Percentiles rank a stretch among this genome's conserved stretches.
These are phyloP conservation scores for Excalfactoria chinensis DNA, from an alignment of 2,113 vertebrate genomes.

Conservation along the genomic window DNA sequence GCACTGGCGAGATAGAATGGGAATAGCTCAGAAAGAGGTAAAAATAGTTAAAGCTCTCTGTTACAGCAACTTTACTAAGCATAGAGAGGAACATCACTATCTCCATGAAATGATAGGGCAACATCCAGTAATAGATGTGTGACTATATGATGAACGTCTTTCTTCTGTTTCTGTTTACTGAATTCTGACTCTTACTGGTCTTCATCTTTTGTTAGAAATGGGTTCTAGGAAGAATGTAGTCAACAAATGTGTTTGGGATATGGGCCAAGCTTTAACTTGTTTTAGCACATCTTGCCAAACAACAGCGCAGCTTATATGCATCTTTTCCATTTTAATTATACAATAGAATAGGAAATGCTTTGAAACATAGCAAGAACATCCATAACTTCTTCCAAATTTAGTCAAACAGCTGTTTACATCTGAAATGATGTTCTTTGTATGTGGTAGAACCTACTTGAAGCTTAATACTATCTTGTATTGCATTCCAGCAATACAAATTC, in stretches of 20 bases:
- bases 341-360: neutral
- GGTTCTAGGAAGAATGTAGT: neutral
- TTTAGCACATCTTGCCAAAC: neutral
- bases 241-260: neutral
- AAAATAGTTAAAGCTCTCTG: constrained; percentile 16
- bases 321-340: neutral
- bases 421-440: neutral
- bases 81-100: neutral
- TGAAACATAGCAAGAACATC: neutral
- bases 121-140: neutral
- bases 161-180: neutral
- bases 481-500: neutral
- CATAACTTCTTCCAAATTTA: neutral
- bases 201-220: neutral
- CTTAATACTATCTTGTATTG: neutral
- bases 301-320: neutral
- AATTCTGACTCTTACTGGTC: neutral
- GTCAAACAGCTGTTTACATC: neutral
- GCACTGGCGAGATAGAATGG: constrained; percentile 99
- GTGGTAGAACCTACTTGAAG: neutral
- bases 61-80: neutral
- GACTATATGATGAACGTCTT: neutral
- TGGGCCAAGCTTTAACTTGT: neutral
- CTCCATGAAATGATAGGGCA: neutral
- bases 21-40: constrained; percentile 98